Base-by-base conservation (phyloP, 2,888 invertebrate genomes). In the Ethmia dodecea region DNA sequence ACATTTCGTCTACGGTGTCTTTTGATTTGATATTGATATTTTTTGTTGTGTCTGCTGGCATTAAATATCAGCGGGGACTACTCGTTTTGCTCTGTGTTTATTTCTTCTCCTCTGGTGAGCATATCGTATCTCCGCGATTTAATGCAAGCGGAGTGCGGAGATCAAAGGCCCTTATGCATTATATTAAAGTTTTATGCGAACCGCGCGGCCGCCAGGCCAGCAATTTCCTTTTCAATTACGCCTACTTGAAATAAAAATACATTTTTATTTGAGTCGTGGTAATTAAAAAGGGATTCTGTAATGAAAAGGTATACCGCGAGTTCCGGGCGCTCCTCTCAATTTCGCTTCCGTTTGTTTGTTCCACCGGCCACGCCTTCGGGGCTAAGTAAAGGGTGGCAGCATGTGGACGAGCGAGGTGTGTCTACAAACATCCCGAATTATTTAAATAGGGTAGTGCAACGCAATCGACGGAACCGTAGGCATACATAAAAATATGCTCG, bases 231-330 rank as follows among this genome's bases (percentile, higher is more conserved):
- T 86, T 83, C 81, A 83, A 86, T 84, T 84, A 83, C 80, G 77
- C 67, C 80, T 78, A 77, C 84, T 86, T 83, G 83, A 74, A 79
- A 80, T 79, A 80, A 83, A 84, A 84, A 84, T 76, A 81, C 80
- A 80, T 81, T 84, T 83, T 86, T 81, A 77, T 83, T 81, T 75
- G 70, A 76, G 68, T 71, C 73, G 67, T 74, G 76, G 84, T 83
- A 86, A 86, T 86, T 86, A 86, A 86, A 86, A 84, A 79, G 83
- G 84, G 84, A 83, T 84, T 80, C 74, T 75, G 79, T 83, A 83
- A 83, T 84, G 79, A 81, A 84, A 86, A 84, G 83, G 83, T 86
- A 84, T 79, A 80, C 79, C 72, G 77, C 54, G 71, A 69, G 79
- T 83, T 80, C 78, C 80, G 80, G 79, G 67, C 71, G 75, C 77